Base-by-base conservation (phyloP, 2,888 invertebrate genomes). In the Branchellion lobata region DNA sequence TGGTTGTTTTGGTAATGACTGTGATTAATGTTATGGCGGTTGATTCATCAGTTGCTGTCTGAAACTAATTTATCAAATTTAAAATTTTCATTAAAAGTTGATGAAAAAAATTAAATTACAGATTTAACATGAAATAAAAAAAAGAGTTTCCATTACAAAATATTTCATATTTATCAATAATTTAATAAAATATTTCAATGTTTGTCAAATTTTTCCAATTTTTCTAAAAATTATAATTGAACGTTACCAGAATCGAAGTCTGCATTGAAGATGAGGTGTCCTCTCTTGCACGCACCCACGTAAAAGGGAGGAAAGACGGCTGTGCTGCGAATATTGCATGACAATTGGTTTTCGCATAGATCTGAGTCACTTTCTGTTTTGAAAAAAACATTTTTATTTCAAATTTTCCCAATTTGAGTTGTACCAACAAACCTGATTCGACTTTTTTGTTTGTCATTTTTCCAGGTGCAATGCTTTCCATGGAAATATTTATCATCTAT, bases 261-360 rank as follows among this genome's bases (percentile, higher is more conserved):
- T 0, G 97, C 96, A 89, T 97, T 96, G 88, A 97, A 97, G 86
- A 96, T 96, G 33, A 97, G 90, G 87, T 97, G 96, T 1, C 97
- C 97, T 82, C 94, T 92, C 89, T 96, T 96, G 18, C 96, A 96
- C 88, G 96, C 95, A 0, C 96, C 85, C 93, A 90, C 80, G 93
- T 91, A 86, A 2, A 85, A 85, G 24, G 87, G 87, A 68, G 88
- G 87, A 3, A 87, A 86, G 73, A 87, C 86, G 40, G 86, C 86
- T 84, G 87, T 86, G 80, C 87, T 87, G 85, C 93, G 95, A 77
- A 97, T 92, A 88, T 97, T 97, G 27, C 96, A 96, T 83, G 95
- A 89, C 21, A 96, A 95, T 72, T 95, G 94, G 86, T 97, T 96
- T 80, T 87, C 87, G 68, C 84, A 84, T 81, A 86, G 86, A 80